phyloP scores from a whole-genome alignment of 2,113 vertebrate genomes.

The Pelobates fuscus region DNA sequence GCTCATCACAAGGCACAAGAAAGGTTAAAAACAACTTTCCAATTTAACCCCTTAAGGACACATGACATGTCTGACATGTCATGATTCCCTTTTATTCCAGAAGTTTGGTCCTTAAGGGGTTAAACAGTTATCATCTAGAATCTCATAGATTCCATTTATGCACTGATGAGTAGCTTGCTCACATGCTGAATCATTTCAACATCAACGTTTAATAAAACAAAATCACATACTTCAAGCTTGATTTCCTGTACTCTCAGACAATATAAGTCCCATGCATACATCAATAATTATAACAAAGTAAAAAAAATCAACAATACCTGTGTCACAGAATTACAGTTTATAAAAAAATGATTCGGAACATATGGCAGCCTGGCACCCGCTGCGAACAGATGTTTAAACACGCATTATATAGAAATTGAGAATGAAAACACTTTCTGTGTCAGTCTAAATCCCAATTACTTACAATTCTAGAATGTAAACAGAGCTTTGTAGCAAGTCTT shows the following conservation, averaged over 20 bases:
- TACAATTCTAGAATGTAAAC: neutral
- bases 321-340: neutral
- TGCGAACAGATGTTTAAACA: neutral
- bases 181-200: neutral
- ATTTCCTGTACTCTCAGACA: slow-evolving; percentile 2
- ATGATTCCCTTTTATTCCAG: too few species aligned
- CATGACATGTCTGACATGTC: too few species aligned
- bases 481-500: neutral
- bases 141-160: too few species aligned
- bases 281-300: neutral
- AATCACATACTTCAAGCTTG: slow-evolving; percentile 6
- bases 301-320: neutral
- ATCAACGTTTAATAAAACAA: neutral
- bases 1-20: too few species aligned
- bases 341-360: slow-evolving; percentile 27
- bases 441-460: neutral
- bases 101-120: too few species aligned
- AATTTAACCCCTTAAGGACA: too few species aligned
- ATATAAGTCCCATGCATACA: neutral
- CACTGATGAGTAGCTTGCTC: too few species aligned
- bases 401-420: neutral
- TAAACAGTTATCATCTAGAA: too few species aligned
- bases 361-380: neutral
- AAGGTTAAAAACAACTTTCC: too few species aligned
- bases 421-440: slow-evolving; percentile 14